Evolutionary conservation across 2,888 invertebrate genomes (phyloP), one percentile per base, ranked within the genome.

Genomic region (Spodoptera picta): DNA sequence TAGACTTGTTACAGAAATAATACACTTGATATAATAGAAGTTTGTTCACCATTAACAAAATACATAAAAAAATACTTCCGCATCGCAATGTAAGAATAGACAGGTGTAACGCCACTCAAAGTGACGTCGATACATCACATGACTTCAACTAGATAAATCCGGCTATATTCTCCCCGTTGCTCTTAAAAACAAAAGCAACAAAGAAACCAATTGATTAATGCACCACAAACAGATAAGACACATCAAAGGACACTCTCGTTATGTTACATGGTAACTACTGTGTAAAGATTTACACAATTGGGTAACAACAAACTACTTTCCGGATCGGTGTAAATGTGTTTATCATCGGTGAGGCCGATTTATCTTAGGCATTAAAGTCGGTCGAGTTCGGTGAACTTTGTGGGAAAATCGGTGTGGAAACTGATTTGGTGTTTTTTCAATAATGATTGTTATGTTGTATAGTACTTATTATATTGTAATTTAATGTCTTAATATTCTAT

Each of bases 291-390:
- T 84, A 87, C 85, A 86, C 84, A 84, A 83, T 86, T 82, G 81
- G 83, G 75, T 81, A 81, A 83, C 85, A 86, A 83, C 79, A 86
- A 85, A 89, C 85, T 77, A 81, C 78, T 80, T 76, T 73, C 74
- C 80, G 79, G 80, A 83, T 77, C 74, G 83, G 77, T 77, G 80
- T 83, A 71, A 77, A 85, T 79, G 82, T 82, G 83, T 89, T 90
- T 89, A 92, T 90, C 89, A 89, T 85, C 88, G 70, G 65, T 75
- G 89, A 88, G 84, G 84, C 78, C 75, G 80, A 77, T 92, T 93
- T 90, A 92, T 86, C 87, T 83, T 89, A 87, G 88, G 87, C 87
- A 91, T 86, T 87, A 91, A 92, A 88, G 74, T 75, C 69, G 68
- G 75, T 70, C 23, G 66, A 69, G 90, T 89, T 90, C 90, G 79